Evolutionary conservation across 2,888 invertebrate genomes (phyloP).

Genomic region (Hartigia nigra): DNA sequence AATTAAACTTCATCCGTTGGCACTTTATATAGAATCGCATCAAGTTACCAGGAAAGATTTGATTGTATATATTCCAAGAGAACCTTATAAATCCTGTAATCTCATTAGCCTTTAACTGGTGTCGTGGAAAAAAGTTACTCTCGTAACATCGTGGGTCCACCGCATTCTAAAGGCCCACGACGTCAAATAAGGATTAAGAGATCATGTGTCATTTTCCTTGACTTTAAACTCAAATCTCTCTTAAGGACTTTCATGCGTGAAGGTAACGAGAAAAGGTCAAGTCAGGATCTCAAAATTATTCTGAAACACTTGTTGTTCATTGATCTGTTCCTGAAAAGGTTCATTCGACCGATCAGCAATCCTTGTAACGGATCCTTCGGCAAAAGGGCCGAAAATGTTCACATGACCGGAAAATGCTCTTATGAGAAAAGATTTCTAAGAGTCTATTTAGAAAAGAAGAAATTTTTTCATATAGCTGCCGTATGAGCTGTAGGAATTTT

Average conservation of each 20-base stretch:
- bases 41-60: not conserved
- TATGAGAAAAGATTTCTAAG: not conserved
- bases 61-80: not conserved
- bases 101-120: too few relatives aligned
- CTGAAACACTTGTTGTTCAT: not conserved
- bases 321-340: not conserved
- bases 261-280: not conserved
- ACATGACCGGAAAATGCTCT: not conserved
- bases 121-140: too few relatives aligned
- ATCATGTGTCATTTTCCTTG: not conserved
- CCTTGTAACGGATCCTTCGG: not conserved
- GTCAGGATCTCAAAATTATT: not conserved
- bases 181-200: too few relatives aligned
- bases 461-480: not conserved
- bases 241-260: not conserved
- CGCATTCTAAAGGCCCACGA: too few relatives aligned
- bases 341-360: not conserved
- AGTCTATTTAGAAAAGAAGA: not conserved
- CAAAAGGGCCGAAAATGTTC: not conserved
- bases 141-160: too few relatives aligned
- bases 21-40: not conserved
- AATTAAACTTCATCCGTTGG: not conserved
- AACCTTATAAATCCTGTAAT: not conserved
- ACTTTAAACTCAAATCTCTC: not conserved
- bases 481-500: not conserved